Evolutionary conservation across 2,113 vertebrate species (phyloP).

Genomic region (Pterophyllum scalare): DNA sequence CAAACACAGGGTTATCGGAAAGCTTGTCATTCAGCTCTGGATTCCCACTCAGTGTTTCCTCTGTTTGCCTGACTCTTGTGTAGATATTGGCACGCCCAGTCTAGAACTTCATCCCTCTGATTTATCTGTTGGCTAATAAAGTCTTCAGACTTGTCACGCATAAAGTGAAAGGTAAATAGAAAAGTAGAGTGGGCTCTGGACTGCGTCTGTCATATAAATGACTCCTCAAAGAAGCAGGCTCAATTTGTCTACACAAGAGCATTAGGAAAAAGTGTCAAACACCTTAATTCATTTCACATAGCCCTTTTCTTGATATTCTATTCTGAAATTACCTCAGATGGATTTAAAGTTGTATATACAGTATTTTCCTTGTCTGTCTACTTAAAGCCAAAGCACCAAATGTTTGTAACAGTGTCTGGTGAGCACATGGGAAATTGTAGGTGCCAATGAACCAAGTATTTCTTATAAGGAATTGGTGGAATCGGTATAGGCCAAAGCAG

Average conservation of each 20-base stretch:
- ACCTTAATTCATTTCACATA: neutral
- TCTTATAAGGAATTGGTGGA: neutral
- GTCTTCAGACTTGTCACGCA: slow-evolving; percentile 36
- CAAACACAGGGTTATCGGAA: slow-evolving; percentile 58
- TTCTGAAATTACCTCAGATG: neutral
- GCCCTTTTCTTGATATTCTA: neutral
- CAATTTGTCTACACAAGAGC: slow-evolving; percentile 22
- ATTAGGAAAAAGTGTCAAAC: slow-evolving; percentile 15
- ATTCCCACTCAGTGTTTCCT: slow-evolving; percentile 45
- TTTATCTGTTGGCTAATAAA: slow-evolving; percentile 51
- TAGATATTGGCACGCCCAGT: slow-evolving; percentile 31
- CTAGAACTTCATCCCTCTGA: slow-evolving; percentile 3
- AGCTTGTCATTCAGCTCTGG: slow-evolving; percentile 38
- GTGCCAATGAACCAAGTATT: too few species aligned
- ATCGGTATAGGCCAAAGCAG: neutral
- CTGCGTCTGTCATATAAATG: neutral
- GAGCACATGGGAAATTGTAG: too few species aligned
- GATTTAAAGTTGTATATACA: neutral
- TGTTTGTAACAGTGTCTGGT: neutral
- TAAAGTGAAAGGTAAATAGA: slow-evolving; percentile 12
- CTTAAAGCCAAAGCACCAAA: neutral
- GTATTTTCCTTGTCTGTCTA: neutral
- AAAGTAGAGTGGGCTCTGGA: neutral
- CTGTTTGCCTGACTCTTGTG: slow-evolving; percentile 40
- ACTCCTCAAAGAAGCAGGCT: neutral